These are phyloP conservation scores for Rhinopomastus cyanomelas DNA, from an alignment of 2,113 vertebrate species.

Conservation along the genomic window DNA sequence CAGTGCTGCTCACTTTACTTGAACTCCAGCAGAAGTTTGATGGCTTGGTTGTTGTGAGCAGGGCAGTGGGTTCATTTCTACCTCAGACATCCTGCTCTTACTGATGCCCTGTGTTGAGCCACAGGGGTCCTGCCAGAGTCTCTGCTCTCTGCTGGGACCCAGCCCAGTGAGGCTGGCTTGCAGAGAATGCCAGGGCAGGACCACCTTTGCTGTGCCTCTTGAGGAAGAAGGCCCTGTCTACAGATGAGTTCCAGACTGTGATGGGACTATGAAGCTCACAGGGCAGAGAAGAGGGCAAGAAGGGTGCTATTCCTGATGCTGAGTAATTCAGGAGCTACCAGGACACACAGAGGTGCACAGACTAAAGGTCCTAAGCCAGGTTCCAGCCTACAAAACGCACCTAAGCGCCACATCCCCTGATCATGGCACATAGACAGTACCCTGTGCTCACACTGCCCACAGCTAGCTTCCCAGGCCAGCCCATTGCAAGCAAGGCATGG, in stretches of 20 bases:
- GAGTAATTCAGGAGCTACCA: neutral
- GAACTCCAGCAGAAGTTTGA: neutral
- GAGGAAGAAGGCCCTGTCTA: neutral
- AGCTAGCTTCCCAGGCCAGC: neutral
- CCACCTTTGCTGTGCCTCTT: neutral
- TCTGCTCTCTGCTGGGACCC: rapidly evolving
- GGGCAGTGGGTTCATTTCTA: rapidly evolving
- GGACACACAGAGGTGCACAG: neutral
- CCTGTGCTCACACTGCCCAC: rapidly evolving
- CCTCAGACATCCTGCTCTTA: neutral
- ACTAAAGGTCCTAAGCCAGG: neutral
- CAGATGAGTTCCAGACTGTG: neutral
- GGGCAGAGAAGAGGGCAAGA: neutral
- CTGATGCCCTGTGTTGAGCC: neutral
- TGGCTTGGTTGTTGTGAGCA: neutral
- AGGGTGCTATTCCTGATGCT: rapidly evolving
- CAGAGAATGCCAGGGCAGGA: neutral
- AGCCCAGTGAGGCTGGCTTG: neutral
- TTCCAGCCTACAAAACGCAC: neutral
- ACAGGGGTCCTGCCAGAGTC: neutral
- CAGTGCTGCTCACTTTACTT: rapidly evolving
- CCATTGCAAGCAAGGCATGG: rapidly evolving
- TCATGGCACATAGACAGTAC: rapidly evolving
- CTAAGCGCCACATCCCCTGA: neutral
- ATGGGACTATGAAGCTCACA: neutral